Evolutionary conservation across 2,113 vertebrate genomes (phyloP), one percentile per base, ranked within the genome.

Genomic region (Phainopepla nitens): DNA sequence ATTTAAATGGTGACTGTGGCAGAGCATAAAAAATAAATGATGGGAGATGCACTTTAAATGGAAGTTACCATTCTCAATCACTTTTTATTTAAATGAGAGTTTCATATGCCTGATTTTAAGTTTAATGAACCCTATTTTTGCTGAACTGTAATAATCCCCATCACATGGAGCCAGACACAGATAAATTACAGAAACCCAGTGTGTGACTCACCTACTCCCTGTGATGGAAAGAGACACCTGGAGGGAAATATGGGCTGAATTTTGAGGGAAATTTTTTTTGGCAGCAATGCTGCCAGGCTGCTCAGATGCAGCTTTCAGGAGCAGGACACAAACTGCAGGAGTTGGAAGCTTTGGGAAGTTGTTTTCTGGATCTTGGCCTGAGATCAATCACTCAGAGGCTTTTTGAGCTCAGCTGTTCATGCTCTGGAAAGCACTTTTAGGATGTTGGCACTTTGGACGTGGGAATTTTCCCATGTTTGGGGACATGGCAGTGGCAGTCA

Each of bases 1-100:
- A 94, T 94, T 94, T 93, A 92, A 92, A 62, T 14, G 50, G 53
- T 42, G 82, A 78, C 91, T 87, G 80, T 94, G 72, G 69, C 81
- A 60, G 5, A 50, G 65, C 61, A 94, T 96, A 49, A 97, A 96
- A 96, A 90, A 97, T 96, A 94, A 93, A 97, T 96, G 90, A 95
- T 80, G 57, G 62, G 64, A 79, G 95, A 94, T 85, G 89, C 86
- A 96, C 86, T 96, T 95, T 41, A 85, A 89, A 83, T 82, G 71
- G 87, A 92, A 91, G 89, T 77, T 86, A 85, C 94, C 84, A 80
- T 73, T 80, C 85, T 82, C 85, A 75, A 72, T 90, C 86, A 68
- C 35, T 83, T 93, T 69, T 90, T 82, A 91, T 92, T 96, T 91
- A 95, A 95, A 93, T 82, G 73, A 78, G 62, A 33, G 39, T 54